Percentiles rank a stretch among this genome's conserved stretches.
Evolutionary conservation across 2,797 vertebrate species (phyloP).

Genomic region (Catamblyrhynchus diadema): DNA sequence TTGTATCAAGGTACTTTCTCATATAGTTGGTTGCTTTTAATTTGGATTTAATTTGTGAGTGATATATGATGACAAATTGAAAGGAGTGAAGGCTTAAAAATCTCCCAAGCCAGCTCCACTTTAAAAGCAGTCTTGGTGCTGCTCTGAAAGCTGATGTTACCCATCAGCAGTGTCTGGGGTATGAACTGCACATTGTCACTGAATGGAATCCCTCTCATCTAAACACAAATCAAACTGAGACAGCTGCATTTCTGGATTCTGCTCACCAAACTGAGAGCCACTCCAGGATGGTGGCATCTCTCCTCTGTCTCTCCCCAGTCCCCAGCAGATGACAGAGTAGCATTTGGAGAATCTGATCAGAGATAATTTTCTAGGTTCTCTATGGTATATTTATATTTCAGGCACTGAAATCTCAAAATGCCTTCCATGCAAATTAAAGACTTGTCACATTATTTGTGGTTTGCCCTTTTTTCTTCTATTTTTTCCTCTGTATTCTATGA

Average conservation of each 20-base stretch:
- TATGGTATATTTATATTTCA: not conserved
- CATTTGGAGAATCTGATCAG: not conserved
- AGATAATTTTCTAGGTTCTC: not conserved
- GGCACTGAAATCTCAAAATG: not conserved
- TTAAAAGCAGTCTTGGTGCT: not conserved
- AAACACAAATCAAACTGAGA: not conserved
- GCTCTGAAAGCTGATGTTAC: not conserved
- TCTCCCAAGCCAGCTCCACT: not conserved
- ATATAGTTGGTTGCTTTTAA: not conserved
- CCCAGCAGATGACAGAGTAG: not conserved
- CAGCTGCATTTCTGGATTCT: not conserved
- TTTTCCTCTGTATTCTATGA: not conserved
- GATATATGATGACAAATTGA: not conserved
- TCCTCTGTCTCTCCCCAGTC: not conserved
- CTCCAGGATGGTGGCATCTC: not conserved
- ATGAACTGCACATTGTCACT: rapidly evolving
- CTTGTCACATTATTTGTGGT: not conserved
- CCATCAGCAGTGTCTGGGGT: not conserved
- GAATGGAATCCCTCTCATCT: rapidly evolving
- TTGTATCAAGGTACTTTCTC: not conserved
- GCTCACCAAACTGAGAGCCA: not conserved
- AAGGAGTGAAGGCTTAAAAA: not conserved
- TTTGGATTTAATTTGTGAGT: not conserved
- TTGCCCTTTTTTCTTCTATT: not conserved
- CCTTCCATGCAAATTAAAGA: not conserved